Evolutionary conservation across 1,140 invertebrate genomes (phyloP), one percentile per base, ranked within the genome.

Genomic region (Lineus longissimus): DNA sequence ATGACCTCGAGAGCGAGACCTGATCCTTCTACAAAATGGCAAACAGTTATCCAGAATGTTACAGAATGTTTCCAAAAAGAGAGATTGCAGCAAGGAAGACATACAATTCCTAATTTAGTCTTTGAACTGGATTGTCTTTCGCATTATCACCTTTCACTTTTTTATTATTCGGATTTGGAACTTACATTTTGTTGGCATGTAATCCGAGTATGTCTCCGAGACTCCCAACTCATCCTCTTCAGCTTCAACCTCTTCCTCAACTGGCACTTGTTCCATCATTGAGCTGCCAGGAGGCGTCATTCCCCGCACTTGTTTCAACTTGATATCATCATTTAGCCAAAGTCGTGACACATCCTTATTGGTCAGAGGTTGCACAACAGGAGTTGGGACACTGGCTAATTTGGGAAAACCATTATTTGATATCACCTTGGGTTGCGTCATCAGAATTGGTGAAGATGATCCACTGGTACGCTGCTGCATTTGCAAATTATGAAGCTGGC

Each of bases 201-300:
- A 99, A 74, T 98, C 94, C 23, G 93, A 89, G 78, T 98, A 99
- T 0, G 96, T 98, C 84, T 98, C 96, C 0, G 95, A 95, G 31
- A 97, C 93, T 19, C 94, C 94, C 86, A 98, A 90, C 73, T 97
- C 93, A 79, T 99, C 95, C 71, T 97, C 95, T 67, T 97, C 94
- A 2, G 86, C 84, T 43, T 83, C 83, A 15, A 88, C 91, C 73
- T 94, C 92, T 72, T 94, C 92, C 55, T 78, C 77, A n/a, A 36
- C n/a, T 17, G 27, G 23, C 22, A 58, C 33, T 58, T 58, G 29
- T 22, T 22, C 56, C 33, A 17, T 29, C 29, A 22, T 30, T 13
- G 15, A 9, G 13, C 29, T 31, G 11, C 27, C 11, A 15, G 23
- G 19, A 22, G 19, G 23, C 23, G 23, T 22, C 47, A 29, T 27